Evolutionary conservation across 2,888 invertebrate species (phyloP).

Genomic region (Conchocele bisecta): DNA sequence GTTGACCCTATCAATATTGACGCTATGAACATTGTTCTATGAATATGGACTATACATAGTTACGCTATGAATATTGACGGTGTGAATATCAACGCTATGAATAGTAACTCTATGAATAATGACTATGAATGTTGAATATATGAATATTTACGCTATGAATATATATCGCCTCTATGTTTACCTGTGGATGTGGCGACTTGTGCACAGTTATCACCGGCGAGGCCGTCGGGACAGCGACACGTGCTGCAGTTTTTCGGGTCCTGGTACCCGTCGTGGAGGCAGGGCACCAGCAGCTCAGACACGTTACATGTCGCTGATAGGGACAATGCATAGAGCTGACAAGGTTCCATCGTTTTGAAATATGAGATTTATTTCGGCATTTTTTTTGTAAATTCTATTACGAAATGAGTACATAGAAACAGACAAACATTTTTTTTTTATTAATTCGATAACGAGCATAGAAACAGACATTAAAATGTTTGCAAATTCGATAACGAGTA

Average conservation of each 20-base stretch:
- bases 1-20: too few relatives aligned
- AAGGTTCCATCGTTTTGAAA: too few relatives aligned
- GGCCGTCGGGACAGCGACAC: conserved; percentile 79
- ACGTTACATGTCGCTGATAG: conserved; percentile 54
- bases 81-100: not conserved
- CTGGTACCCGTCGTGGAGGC: conserved; percentile 79
- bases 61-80: not conserved
- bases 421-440: too few relatives aligned
- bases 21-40: too few relatives aligned
- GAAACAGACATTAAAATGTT: too few relatives aligned
- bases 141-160: not conserved
- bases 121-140: conserved; percentile 3
- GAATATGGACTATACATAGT: too few relatives aligned
- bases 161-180: conserved; percentile 13
- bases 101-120: conserved; percentile 1
- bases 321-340: too few relatives aligned
- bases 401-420: too few relatives aligned
- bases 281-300: conserved; percentile 42
- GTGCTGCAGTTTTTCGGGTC: conserved; percentile 77
- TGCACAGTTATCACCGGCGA: conserved; percentile 75
- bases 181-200: conserved; percentile 62
- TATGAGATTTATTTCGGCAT: too few relatives aligned
- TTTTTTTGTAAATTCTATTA: too few relatives aligned
- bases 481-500: too few relatives aligned
- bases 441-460: too few relatives aligned